Evolutionary conservation across 2,888 invertebrate species (phyloP).

Genomic region (Bhutanitis thaidina): DNA sequence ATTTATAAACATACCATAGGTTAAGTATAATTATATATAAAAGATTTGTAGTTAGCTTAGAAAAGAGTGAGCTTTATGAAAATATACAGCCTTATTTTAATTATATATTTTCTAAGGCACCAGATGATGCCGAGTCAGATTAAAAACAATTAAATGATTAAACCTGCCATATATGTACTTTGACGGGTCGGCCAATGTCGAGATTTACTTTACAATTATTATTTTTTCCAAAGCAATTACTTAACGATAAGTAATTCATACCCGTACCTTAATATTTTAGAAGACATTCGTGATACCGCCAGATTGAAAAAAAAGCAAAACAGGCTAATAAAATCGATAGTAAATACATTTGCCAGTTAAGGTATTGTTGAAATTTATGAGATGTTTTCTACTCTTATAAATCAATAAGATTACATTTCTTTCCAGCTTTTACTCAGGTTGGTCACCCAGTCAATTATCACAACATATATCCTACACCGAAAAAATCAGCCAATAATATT

Average conservation of each 20-base stretch:
- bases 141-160: constrained; percentile 51
- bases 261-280: constrained; percentile 49
- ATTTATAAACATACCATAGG: constrained; percentile 80
- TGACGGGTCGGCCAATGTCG: constrained; percentile 42
- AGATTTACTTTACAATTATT: constrained; percentile 48
- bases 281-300: constrained; percentile 65
- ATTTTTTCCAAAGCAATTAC: constrained; percentile 74
- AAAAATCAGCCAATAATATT: too few species aligned
- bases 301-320: constrained; percentile 46
- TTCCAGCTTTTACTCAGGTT: constrained; percentile 63
- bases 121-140: constrained; percentile 53
- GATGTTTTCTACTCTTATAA: constrained; percentile 22
- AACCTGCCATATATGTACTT: constrained; percentile 71
- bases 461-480: neutral
- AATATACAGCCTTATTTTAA: constrained; percentile 58
- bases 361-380: constrained; percentile 31
- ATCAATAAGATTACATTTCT: constrained; percentile 57
- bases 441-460: constrained; percentile 24
- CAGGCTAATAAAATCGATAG: constrained; percentile 35
- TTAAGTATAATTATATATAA: constrained; percentile 75
- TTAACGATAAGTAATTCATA: constrained; percentile 55
- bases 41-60: constrained; percentile 74
- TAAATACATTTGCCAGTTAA: constrained; percentile 48
- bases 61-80: constrained; percentile 76
- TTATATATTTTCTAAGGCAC: constrained; percentile 45